Percentiles rank a stretch among this genome's conserved stretches.
Evolutionary conservation across 2,888 invertebrate species (phyloP).

Genomic region (Mystacides longicornis): DNA sequence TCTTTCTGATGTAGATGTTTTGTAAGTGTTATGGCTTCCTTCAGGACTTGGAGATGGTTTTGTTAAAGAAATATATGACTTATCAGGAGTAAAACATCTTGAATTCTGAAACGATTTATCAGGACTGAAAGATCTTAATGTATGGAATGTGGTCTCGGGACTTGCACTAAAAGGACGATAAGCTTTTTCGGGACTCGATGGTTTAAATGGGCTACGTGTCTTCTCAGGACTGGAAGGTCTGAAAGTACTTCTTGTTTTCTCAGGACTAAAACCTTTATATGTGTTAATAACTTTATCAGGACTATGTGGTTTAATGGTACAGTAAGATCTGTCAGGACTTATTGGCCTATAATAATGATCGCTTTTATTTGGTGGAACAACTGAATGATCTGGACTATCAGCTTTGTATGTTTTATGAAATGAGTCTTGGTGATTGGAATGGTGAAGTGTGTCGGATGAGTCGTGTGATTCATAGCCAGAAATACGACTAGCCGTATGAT

Average conservation of each 20-base stretch:
- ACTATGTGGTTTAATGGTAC: neutral
- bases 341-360: neutral
- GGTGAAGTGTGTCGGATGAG: conserved; percentile 15
- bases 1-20: neutral
- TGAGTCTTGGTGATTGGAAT: neutral
- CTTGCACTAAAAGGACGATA: neutral
- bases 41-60: neutral
- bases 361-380: neutral
- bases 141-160: neutral
- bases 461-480: conserved; percentile 16
- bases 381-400: neutral
- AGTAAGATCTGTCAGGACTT: neutral
- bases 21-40: neutral
- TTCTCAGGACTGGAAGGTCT: neutral
- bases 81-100: too few relatives aligned
- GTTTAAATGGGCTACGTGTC: neutral
- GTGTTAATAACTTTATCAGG: neutral
- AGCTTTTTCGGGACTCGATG: neutral
- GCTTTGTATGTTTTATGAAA: neutral
- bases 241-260: neutral
- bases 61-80: too few relatives aligned
- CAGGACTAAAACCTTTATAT: neutral
- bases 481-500: conserved; percentile 16
- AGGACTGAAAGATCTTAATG: neutral
- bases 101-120: too few relatives aligned